Conservation (phyloP, 2,113 vertebrate genomes). For the Pseudonaja textilis region DNA sequence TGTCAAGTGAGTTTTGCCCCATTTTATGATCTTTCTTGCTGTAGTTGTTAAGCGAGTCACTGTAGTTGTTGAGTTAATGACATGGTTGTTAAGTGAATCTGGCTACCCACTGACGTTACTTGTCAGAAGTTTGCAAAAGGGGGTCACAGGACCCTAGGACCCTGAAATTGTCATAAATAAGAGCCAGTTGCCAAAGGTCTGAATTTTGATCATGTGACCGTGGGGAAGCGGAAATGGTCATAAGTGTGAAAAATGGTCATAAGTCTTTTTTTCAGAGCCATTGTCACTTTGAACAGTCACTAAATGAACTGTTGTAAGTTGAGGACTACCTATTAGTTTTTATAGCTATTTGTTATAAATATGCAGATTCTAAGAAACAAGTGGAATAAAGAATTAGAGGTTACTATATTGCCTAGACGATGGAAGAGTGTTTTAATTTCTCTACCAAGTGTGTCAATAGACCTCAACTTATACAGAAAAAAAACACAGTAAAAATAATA, state of each 20-base stretch:
- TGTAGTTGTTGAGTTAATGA: not conserved
- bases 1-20: not conserved
- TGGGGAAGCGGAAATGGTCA: not conserved
- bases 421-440: not conserved
- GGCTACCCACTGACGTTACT: not conserved
- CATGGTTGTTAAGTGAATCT: not conserved
- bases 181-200: not conserved
- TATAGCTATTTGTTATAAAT: not conserved
- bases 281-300: not conserved
- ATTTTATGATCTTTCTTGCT: not conserved
- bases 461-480: not conserved
- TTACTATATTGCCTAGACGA: not conserved
- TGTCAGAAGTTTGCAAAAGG: not conserved
- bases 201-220: not conserved
- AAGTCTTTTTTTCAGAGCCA: not conserved
- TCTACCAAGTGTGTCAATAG: not conserved
- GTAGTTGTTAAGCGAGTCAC: not conserved
- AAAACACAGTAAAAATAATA: too few species aligned
- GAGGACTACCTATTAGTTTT: not conserved
- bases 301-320: not conserved
- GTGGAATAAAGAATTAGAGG: not conserved
- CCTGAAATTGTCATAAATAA: not conserved
- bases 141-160: not conserved
- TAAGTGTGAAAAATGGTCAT: not conserved
- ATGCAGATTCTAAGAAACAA: not conserved